These are phyloP conservation scores for Centruroides vittatus DNA, from an alignment of 1,140 invertebrate genomes.

Conservation along the genomic window DNA sequence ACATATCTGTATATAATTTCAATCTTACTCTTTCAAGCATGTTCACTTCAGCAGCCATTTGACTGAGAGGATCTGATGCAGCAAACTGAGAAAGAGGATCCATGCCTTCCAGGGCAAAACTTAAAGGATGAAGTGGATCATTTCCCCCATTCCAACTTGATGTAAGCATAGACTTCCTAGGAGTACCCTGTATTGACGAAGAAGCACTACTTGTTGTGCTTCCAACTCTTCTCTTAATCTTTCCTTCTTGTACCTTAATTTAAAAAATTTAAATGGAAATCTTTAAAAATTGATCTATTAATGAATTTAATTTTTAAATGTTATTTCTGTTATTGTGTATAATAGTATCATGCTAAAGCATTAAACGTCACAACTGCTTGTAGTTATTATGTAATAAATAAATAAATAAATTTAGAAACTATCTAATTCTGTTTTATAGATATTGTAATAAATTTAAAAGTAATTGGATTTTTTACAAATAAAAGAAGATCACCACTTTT, in stretches of 20 bases:
- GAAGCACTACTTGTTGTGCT: constrained; percentile 29
- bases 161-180: constrained; percentile 13
- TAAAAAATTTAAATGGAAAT: background rate
- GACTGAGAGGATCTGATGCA: constrained; percentile 34
- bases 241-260: constrained; percentile 34
- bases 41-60: constrained; percentile 18
- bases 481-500: too few relatives aligned
- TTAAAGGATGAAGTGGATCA: constrained; percentile 39
- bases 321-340: background rate
- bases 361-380: too few relatives aligned
- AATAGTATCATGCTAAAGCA: background rate
- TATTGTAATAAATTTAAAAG: too few relatives aligned
- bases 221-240: constrained; percentile 30
- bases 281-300: background rate
- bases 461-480: too few relatives aligned
- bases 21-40: too few relatives aligned
- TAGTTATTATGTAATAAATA: too few relatives aligned
- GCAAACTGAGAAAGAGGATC: constrained; percentile 58
- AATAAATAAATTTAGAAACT: too few relatives aligned
- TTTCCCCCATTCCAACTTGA: constrained; percentile 10
- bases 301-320: background rate
- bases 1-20: too few relatives aligned
- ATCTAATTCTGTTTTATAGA: too few relatives aligned
- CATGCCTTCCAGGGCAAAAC: constrained; percentile 47
- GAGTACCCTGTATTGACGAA: constrained; percentile 33